A percentile compares a stretch with the other conserved stretches of the same genome.
These are phyloP conservation scores for Mionectes macconnelli DNA, from an alignment of 2,113 vertebrate genomes.

Conservation along the genomic window DNA sequence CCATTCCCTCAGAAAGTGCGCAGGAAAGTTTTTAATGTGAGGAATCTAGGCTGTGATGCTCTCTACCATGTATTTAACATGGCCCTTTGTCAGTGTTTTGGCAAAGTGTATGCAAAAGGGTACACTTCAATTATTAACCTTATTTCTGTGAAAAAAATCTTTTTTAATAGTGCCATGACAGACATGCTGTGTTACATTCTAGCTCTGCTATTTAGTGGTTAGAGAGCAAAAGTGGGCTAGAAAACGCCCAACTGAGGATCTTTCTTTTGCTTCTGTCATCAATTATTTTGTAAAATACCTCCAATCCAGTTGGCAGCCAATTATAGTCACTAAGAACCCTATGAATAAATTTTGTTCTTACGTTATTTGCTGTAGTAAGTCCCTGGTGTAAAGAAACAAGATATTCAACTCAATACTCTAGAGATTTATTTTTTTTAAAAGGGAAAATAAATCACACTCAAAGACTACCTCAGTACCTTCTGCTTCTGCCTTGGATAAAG, in stretches of 20 bases:
- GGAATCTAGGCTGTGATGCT: not conserved
- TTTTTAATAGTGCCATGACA: not conserved
- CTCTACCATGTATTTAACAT: not conserved
- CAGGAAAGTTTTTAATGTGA: not conserved
- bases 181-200: not conserved
- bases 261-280: not conserved
- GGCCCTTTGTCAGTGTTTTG: not conserved
- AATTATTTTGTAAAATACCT: constrained; percentile 31
- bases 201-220: not conserved
- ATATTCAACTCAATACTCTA: constrained; percentile 21
- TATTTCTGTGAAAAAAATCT: not conserved
- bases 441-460: constrained; percentile 18
- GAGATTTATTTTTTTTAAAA: not conserved
- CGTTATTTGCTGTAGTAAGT: not conserved
- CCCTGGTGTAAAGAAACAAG: not conserved
- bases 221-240: not conserved
- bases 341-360: constrained; percentile 20
- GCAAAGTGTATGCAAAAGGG: not conserved
- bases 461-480: not conserved
- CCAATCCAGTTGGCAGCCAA: constrained; percentile 6
- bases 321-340: constrained; percentile 8
- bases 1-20: not conserved
- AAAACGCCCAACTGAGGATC: not conserved
- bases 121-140: not conserved
- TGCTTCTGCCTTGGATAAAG: not conserved